phyloP scores from a whole-genome alignment of 2,888 invertebrate genomes.

The Ptychoptera albimana region DNA sequence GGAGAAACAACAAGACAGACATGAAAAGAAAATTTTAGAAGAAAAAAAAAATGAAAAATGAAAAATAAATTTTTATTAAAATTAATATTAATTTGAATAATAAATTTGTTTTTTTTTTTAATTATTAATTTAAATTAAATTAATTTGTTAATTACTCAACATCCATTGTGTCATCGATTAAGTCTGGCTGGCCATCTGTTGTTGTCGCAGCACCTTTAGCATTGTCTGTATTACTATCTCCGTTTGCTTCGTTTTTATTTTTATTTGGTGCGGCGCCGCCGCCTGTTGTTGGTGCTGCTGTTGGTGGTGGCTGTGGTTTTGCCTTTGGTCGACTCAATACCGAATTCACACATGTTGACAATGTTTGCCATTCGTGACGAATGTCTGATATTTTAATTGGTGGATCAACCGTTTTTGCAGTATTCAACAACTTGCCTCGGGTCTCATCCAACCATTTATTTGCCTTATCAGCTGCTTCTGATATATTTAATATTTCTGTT shows the following conservation, averaged over 20 bases:
- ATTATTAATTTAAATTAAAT: too few relatives aligned
- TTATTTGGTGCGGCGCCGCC: slow-evolving; percentile 8
- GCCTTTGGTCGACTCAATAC: slow-evolving; percentile 86
- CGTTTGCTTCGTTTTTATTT: slow-evolving; percentile 17
- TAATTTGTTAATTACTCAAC: background rate
- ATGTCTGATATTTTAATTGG: slow-evolving; percentile 66
- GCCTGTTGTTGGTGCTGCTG: slow-evolving; percentile 17
- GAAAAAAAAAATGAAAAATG: too few relatives aligned
- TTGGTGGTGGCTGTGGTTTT: slow-evolving; percentile 48
- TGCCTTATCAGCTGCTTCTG: slow-evolving; percentile 50
- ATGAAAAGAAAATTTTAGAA: too few relatives aligned
- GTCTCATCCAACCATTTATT: slow-evolving; percentile 71
- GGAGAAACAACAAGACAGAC: too few relatives aligned
- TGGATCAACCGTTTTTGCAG: slow-evolving; percentile 55
- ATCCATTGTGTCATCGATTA: background rate
- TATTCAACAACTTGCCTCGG: slow-evolving; percentile 44
- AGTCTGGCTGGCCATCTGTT: slow-evolving; percentile 7
- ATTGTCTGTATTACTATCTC: slow-evolving; percentile 8
- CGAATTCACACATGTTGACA: slow-evolving; percentile 39
- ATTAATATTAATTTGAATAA: too few relatives aligned
- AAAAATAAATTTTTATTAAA: too few relatives aligned
- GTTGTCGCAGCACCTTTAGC: background rate
- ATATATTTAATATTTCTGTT: slow-evolving; percentile 64
- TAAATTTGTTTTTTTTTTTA: too few relatives aligned
- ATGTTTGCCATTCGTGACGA: slow-evolving; percentile 53